Conservation (phyloP, 2,113 vertebrate species). For the Varanus salvator region DNA sequence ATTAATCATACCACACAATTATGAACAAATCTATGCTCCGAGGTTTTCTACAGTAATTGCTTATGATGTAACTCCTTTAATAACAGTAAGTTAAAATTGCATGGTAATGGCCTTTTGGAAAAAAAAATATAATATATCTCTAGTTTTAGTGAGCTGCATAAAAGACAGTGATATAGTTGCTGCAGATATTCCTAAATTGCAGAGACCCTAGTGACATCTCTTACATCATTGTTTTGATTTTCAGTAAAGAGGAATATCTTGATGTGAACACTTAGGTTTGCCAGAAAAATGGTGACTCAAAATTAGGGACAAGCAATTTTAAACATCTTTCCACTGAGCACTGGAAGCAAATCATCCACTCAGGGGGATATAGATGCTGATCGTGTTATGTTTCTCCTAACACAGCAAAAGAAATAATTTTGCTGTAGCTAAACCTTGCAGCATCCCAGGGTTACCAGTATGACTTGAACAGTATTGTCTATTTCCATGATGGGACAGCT, state of each 20-base stretch:
- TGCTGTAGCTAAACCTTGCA: rapidly evolving
- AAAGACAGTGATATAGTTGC: conserved; percentile 42
- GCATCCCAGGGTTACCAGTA: conserved; percentile 12
- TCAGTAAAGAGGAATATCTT: conserved; percentile 44
- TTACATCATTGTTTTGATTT: conserved; percentile 51
- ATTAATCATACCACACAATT: conserved; percentile 69
- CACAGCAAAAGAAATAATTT: conserved; percentile 40
- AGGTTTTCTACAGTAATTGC: conserved; percentile 58
- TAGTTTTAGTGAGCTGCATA: conserved; percentile 30
- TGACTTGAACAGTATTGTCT: not conserved
- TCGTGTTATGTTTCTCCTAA: conserved; percentile 19
- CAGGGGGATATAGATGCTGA: not conserved
- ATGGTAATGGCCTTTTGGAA: conserved; percentile 56
- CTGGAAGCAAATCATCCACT: not conserved
- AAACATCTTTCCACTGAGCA: conserved; percentile 36
- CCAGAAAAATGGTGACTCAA: conserved; percentile 26
- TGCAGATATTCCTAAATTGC: conserved; percentile 52
- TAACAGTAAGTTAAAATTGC: conserved; percentile 68
- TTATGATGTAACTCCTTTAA: conserved; percentile 68
- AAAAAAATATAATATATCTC: conserved; percentile 58
- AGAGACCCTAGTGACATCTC: conserved; percentile 54
- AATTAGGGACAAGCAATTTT: not conserved
- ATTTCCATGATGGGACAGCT: not conserved
- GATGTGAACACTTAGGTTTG: conserved; percentile 26
- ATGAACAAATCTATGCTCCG: conserved; percentile 52